These are phyloP conservation scores for Papilio demoleus DNA, from an alignment of 2,888 invertebrate species.

Conservation along the genomic window DNA sequence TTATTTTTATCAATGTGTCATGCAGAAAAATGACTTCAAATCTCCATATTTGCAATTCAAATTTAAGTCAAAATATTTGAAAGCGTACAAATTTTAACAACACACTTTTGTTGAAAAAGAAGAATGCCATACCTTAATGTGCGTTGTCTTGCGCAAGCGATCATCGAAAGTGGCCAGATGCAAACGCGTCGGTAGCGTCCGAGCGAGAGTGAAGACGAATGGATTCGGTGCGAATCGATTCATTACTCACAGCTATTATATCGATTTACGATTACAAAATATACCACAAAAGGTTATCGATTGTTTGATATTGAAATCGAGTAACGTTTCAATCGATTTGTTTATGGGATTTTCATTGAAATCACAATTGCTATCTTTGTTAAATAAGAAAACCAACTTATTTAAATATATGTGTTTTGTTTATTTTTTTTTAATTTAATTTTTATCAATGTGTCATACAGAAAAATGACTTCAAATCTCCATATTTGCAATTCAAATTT, in stretches of 20 bases:
- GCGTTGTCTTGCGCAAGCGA: slow-evolving; percentile 46
- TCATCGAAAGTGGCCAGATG: slow-evolving; percentile 69
- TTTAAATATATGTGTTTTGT: too few species aligned
- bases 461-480: neutral
- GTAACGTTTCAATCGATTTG: slow-evolving; percentile 14
- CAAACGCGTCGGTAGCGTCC: slow-evolving; percentile 53
- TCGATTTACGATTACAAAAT: slow-evolving; percentile 12
- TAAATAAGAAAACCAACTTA: too few species aligned
- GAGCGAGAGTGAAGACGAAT: slow-evolving; percentile 39
- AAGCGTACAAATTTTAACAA: slow-evolving; percentile 16
- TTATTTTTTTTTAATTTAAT: slow-evolving; percentile 1
- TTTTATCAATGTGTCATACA: slow-evolving; percentile 4
- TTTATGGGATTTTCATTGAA: slow-evolving; percentile 23
- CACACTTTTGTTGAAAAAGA: slow-evolving; percentile 27
- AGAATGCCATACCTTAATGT: slow-evolving; percentile 31
- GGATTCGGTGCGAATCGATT: slow-evolving; percentile 33
- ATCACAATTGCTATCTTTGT: neutral
- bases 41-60: slow-evolving; percentile 9
- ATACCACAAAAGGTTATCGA: slow-evolving; percentile 23
- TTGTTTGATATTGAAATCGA: slow-evolving; percentile 35
- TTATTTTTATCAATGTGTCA: slow-evolving; percentile 5
- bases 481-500: slow-evolving; percentile 16
- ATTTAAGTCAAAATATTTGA: slow-evolving; percentile 16
- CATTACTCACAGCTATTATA: slow-evolving; percentile 17
- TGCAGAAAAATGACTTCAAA: neutral